Conservation (phyloP, 2,888 invertebrate genomes). For the Piscicola geometra region DNA sequence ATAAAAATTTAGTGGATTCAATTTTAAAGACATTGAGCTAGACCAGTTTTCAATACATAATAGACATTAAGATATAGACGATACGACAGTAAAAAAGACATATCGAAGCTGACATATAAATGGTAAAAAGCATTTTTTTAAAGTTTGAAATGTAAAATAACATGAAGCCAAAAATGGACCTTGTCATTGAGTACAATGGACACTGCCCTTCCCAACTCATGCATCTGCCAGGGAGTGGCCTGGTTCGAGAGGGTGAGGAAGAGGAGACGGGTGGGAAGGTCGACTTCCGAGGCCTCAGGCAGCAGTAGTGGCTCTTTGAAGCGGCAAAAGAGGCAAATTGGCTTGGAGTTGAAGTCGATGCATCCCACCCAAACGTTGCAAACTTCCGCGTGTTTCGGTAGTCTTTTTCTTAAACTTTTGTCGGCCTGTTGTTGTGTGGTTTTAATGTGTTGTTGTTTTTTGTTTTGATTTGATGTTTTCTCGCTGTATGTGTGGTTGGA, state of each 20-base stretch:
- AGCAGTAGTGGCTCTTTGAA: constrained; percentile 37
- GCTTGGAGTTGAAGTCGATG: constrained; percentile 45
- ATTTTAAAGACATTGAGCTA: too few relatives aligned
- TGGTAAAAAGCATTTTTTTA: too few relatives aligned
- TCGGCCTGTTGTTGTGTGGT: constrained; percentile 39
- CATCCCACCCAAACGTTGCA: constrained; percentile 96
- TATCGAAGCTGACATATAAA: too few relatives aligned
- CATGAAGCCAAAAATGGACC: constrained; percentile 16
- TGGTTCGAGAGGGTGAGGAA: constrained; percentile 67
- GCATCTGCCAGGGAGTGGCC: constrained; percentile 65
- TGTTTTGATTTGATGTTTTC: neutral
- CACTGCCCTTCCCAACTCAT: constrained; percentile 92
- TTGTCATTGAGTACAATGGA: constrained; percentile 90
- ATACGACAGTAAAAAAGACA: too few relatives aligned
- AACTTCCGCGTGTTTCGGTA: constrained; percentile 91
- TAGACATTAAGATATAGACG: too few relatives aligned
- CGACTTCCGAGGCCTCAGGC: constrained; percentile 42
- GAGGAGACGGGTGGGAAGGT: constrained; percentile 39
- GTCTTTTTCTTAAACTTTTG: constrained; percentile 65
- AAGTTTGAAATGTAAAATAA: too few relatives aligned
- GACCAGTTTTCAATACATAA: too few relatives aligned
- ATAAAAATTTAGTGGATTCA: too few relatives aligned
- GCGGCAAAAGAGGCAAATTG: constrained; percentile 39
- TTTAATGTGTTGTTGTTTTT: neutral
- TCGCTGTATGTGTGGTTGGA: neutral